Conservation (phyloP, 1,140 invertebrate species). For the Brachionus calyciflorus region DNA sequence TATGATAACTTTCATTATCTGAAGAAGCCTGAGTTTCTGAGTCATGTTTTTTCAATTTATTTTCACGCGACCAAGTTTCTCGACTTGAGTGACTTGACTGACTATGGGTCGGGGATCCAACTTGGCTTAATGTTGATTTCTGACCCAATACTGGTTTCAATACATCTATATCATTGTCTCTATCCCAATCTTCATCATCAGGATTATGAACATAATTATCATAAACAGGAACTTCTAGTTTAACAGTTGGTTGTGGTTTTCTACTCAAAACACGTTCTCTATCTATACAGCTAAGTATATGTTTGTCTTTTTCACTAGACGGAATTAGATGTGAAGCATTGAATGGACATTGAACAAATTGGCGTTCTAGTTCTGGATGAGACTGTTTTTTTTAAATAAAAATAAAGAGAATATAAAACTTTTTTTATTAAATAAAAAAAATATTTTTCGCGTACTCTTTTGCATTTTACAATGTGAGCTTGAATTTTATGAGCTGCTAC, state of each 20-base stretch:
- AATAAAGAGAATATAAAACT: neutral
- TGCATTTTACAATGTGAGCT: conserved; percentile 18
- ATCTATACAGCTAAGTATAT: conserved; percentile 7
- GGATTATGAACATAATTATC: neutral
- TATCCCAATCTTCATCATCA: conserved; percentile 10
- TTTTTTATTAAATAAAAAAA: neutral
- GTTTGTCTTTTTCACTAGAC: neutral
- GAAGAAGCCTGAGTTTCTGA: neutral
- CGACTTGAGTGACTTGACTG: no score
- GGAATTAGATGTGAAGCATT: conserved; percentile 3
- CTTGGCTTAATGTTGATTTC: neutral
- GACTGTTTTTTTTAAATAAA: neutral
- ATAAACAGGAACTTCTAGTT: neutral
- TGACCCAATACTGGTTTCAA: neutral
- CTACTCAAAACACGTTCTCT: neutral
- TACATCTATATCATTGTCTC: neutral
- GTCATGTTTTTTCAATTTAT: no score
- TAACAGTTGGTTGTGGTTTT: neutral
- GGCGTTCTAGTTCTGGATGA: conserved; percentile 1
- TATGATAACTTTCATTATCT: neutral
- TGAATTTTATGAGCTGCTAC: neutral
- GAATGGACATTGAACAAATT: conserved; percentile 1
- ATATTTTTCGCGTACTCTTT: neutral
- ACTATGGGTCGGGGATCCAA: no score
- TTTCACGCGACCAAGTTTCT: no score